Evolutionary conservation across 2,113 vertebrate species (phyloP).

Genomic region (Anguilla japonica): DNA sequence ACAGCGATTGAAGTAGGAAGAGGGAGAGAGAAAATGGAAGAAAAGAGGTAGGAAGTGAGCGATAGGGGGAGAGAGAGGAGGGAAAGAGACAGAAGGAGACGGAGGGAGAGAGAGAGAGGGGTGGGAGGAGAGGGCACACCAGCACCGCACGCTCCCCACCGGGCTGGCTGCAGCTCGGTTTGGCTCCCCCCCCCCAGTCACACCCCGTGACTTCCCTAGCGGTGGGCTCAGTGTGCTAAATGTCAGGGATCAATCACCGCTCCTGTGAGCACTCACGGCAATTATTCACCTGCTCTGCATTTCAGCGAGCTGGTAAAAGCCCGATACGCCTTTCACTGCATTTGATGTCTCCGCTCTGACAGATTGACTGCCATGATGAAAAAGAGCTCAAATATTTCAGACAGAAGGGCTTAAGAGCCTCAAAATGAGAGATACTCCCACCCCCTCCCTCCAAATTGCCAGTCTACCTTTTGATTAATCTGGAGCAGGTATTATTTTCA

Average conservation of each 20-base stretch:
- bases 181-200: background rate
- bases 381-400: background rate
- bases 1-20: background rate
- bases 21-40: background rate
- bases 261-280: background rate
- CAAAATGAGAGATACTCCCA: background rate
- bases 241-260: constrained; percentile 1
- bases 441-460: background rate
- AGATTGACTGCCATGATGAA: background rate
- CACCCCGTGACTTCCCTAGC: background rate
- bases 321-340: background rate
- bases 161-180: background rate
- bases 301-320: background rate
- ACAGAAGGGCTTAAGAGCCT: background rate
- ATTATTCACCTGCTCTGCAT: background rate
- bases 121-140: background rate
- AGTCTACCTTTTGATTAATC: background rate
- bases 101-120: background rate
- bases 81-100: background rate
- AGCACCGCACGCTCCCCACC: background rate
- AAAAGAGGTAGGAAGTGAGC: background rate
- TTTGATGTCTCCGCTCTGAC: background rate
- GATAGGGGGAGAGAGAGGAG: background rate
- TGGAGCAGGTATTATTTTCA: background rate
- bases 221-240: background rate